These are phyloP conservation scores for Epizoanthus illoricatus DNA, from an alignment of 92 coral and sea anemone genomes.

Conservation along the genomic window DNA sequence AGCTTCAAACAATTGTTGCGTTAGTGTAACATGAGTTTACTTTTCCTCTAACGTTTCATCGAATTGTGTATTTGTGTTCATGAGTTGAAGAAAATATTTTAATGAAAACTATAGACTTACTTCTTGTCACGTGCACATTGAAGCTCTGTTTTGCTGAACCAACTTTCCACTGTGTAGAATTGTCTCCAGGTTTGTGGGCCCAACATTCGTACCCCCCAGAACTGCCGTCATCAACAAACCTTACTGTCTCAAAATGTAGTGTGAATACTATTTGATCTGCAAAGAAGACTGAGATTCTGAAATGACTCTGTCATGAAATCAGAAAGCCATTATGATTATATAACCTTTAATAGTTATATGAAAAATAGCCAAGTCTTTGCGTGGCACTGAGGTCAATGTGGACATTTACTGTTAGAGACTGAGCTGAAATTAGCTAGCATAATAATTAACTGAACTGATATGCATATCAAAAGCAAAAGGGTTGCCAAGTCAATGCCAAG, in stretches of 20 bases:
- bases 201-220: slow-evolving; percentile 22
- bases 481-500: too few relatives aligned
- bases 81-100: not conserved
- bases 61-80: not conserved
- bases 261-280: slow-evolving; percentile 2
- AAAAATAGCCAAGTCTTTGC: too few relatives aligned
- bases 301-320: not conserved
- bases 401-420: too few relatives aligned
- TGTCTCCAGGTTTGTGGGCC: slow-evolving; percentile 24
- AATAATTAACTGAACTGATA: too few relatives aligned
- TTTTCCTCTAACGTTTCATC: too few relatives aligned
- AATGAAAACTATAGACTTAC: not conserved
- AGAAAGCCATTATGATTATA: too few relatives aligned
- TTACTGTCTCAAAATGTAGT: slow-evolving; percentile 22
- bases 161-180: not conserved
- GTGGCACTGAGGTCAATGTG: too few relatives aligned
- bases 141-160: slow-evolving; percentile 19
- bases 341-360: too few relatives aligned
- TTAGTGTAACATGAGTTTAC: too few relatives aligned
- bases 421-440: too few relatives aligned
- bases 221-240: slow-evolving; percentile 13
- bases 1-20: too few relatives aligned
- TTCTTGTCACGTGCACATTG: slow-evolving; percentile 15
- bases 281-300: not conserved
- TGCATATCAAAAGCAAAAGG: too few relatives aligned